phyloP scores from a whole-genome alignment of 2,113 vertebrate genomes.

The Tricholaema leucomelas region DNA sequence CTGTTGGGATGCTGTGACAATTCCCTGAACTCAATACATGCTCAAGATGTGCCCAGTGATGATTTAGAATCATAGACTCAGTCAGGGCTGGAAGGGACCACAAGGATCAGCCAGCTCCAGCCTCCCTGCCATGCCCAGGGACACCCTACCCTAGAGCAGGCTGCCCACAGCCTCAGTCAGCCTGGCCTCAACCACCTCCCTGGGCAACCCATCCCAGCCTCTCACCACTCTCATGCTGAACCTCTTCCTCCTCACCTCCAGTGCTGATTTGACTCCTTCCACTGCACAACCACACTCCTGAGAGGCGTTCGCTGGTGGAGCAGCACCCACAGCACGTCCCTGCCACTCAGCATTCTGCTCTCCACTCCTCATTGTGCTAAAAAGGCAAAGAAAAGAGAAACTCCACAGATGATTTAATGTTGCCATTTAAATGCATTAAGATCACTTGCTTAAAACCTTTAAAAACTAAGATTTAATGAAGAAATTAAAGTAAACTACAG shows the following conservation, averaged over 20 bases:
- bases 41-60: accelerated
- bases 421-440: neutral
- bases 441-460: neutral
- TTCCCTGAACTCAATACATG: accelerated
- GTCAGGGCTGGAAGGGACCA: no score
- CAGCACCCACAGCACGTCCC: accelerated
- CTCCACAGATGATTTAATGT: neutral
- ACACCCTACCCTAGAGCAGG: no score
- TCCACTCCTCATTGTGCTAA: neutral
- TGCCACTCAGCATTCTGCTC: neutral
- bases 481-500: neutral
- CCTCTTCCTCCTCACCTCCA: no score
- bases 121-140: no score
- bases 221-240: no score
- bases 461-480: neutral
- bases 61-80: no score
- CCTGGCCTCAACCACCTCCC: no score
- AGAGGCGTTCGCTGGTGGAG: accelerated
- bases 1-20: neutral
- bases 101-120: no score
- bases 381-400: neutral
- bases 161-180: no score
- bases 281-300: accelerated
- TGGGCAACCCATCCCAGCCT: no score
- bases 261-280: neutral